phyloP scores from a whole-genome alignment of 2,888 invertebrate genomes.

The Folsomia manolachei region DNA sequence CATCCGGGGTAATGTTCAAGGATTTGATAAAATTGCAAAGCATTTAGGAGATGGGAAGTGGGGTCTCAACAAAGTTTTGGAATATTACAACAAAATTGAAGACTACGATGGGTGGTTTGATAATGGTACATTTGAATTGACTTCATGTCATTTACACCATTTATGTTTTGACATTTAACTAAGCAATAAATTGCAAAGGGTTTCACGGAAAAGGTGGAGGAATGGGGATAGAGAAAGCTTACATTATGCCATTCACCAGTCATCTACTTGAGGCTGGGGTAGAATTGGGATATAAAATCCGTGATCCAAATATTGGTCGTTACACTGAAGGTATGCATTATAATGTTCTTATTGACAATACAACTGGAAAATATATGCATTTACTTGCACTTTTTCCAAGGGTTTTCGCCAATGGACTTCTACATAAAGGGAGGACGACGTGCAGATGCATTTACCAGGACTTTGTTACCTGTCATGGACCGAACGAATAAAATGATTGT shows the following conservation, averaged over 20 bases:
- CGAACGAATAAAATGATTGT: conserved; percentile 16
- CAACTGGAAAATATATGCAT: neutral
- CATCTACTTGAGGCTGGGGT: conserved; percentile 25
- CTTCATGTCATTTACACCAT: too few species aligned
- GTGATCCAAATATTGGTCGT: conserved; percentile 30
- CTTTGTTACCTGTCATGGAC: conserved; percentile 11
- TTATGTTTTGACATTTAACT: too few species aligned
- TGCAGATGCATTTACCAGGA: conserved; percentile 14
- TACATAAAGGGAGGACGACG: conserved; percentile 25
- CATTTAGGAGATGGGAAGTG: conserved; percentile 21
- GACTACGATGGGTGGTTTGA: conserved; percentile 27
- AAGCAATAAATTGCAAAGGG: neutral
- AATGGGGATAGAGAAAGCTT: conserved; percentile 24
- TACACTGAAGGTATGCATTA: conserved; percentile 21
- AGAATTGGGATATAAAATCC: conserved; percentile 25
- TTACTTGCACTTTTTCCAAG: neutral
- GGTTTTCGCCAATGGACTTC: conserved; percentile 28
- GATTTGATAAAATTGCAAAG: conserved; percentile 25
- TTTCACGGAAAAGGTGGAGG: conserved; percentile 29
- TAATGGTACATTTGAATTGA: too few species aligned
- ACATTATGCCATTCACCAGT: conserved; percentile 21
- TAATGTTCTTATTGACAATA: conserved; percentile 1
- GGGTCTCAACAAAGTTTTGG: conserved; percentile 24
- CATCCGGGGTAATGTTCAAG: conserved; percentile 33
- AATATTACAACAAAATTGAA: conserved; percentile 23